Base-by-base conservation (phyloP, 2,888 invertebrate species). In the Chironomus riparius region DNA sequence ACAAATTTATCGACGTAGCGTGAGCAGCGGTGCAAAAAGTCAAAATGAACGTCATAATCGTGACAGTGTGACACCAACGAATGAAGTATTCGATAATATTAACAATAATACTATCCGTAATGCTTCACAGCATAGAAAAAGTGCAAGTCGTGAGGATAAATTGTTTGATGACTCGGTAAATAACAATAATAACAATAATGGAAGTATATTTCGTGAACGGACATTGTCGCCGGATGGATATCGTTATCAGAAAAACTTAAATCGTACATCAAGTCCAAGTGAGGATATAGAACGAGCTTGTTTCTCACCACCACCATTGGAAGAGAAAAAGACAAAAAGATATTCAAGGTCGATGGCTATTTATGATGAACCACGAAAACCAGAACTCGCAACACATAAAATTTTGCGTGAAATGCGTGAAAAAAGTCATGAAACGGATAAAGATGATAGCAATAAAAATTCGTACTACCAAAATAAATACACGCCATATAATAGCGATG, bases 261-360 rank as follows among this genome's bases (percentile, higher is more conserved):
- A 56, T 61, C 56, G 47, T 6, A 50, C 28, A 56, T 65, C 74
- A 18, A 18, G 50, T 5, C 47, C 7, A 68, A 68, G 50, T 65
- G 65, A 28, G 65, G 77, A 74, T 13, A 68, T 68, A 48, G 38
- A 74, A 48, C 65, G 68, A 65, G 38, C 62, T 0, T 68, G 65
- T 15, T 74, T 68, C 15, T 74, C 74, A 5, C 80, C 80, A 73
- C 79, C 80, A 65, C 79, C 79, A n/a, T 77, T 79, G 5, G 81
- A 79, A 76, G 80, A 80, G 76, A 80, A 81, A 76, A 80, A 82
- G 48, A 87, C 87, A 76, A 88, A 89, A 71, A 87, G 90, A 78
- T 87, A 91, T 77, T 91, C 91, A 7, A 85, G 93, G 77, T 93
- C 92, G 83, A 83, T 93, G 77, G 86, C 93, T 47, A 38, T 68